Evolutionary conservation across 1,140 invertebrate species (phyloP).

Genomic region (Limonius californicus): DNA sequence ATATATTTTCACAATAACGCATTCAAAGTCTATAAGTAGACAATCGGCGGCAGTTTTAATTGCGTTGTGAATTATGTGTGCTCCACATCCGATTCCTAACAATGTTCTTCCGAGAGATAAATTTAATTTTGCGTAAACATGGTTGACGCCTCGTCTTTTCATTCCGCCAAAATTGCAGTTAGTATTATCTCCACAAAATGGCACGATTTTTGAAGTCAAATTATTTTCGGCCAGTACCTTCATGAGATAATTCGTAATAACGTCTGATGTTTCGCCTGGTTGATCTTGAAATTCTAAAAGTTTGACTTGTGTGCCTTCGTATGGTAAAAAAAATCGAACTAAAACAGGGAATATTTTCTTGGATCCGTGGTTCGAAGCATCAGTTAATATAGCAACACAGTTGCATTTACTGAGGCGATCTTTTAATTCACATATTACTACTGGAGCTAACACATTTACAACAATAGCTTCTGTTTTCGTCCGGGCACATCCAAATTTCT

Average conservation of each 20-base stretch:
- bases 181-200: constrained; percentile 32
- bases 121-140: constrained; percentile 22
- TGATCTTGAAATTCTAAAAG: constrained; percentile 36
- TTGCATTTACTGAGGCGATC: constrained; percentile 31
- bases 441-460: constrained; percentile 16
- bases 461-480: constrained; percentile 18
- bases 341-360: constrained; percentile 34
- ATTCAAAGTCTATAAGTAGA: constrained; percentile 35
- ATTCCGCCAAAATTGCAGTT: constrained; percentile 33
- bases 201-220: constrained; percentile 24
- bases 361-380: constrained; percentile 36
- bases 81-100: constrained; percentile 22
- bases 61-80: constrained; percentile 20
- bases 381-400: constrained; percentile 31
- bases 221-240: constrained; percentile 24
- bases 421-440: constrained; percentile 32
- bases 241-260: constrained; percentile 21
- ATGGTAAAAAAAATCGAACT: constrained; percentile 33
- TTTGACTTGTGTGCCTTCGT: constrained; percentile 36
- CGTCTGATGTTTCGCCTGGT: too few species aligned
- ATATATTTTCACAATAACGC: too few species aligned
- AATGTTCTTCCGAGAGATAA: constrained; percentile 22
- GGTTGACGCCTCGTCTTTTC: constrained; percentile 19
- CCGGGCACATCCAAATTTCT: constrained; percentile 17
- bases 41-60: constrained; percentile 36